phyloP scores from a whole-genome alignment of 2,888 invertebrate genomes.

The Pteria penguin region DNA sequence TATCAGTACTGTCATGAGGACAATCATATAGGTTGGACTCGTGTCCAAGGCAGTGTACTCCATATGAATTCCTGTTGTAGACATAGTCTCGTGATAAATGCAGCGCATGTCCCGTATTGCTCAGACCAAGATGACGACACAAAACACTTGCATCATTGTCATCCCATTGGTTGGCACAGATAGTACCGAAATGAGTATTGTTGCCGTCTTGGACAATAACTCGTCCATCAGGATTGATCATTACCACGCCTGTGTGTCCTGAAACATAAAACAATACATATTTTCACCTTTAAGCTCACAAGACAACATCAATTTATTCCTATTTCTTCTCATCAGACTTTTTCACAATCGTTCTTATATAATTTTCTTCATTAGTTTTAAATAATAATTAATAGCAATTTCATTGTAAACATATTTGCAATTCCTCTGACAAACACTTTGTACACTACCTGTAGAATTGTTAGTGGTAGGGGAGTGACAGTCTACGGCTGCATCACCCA shows the following conservation, averaged over 20 bases:
- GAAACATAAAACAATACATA: too few relatives aligned
- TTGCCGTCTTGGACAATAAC: not conserved
- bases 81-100: conserved; percentile 4
- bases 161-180: conserved; percentile 26
- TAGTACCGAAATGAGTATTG: conserved; percentile 1
- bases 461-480: too few relatives aligned
- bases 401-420: too few relatives aligned
- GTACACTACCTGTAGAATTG: too few relatives aligned
- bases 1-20: not conserved
- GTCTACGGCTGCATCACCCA: conserved; percentile 2
- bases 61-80: conserved; percentile 7
- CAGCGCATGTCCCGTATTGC: conserved; percentile 1
- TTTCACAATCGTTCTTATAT: too few relatives aligned
- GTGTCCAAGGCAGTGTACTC: conserved; percentile 19
- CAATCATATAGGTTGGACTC: conserved; percentile 5
- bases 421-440: too few relatives aligned
- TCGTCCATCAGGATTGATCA: conserved; percentile 7
- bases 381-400: too few relatives aligned
- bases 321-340: too few relatives aligned
- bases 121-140: conserved; percentile 22
- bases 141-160: conserved; percentile 22
- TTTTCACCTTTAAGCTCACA: too few relatives aligned
- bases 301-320: too few relatives aligned
- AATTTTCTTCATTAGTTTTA: too few relatives aligned
- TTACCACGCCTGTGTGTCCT: too few relatives aligned